Conservation (phyloP, 2,888 invertebrate genomes). For the Sylvicola fuscatus region DNA sequence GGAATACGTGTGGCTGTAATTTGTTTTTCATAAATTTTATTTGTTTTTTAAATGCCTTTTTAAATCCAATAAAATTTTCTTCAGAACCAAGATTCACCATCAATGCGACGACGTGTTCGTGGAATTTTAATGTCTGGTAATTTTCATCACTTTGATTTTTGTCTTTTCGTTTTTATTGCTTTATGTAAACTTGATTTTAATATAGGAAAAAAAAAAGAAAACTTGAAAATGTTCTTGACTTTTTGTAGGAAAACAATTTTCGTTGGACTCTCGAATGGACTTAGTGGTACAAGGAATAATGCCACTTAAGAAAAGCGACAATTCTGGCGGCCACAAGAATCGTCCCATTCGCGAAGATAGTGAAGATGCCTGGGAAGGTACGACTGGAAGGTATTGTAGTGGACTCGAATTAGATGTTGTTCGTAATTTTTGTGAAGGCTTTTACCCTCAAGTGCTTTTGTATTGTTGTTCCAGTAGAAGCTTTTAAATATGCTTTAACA, state of each 20-base stretch:
- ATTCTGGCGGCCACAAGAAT: constrained; percentile 4
- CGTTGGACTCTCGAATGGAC: constrained; percentile 78
- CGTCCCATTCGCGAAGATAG: constrained; percentile 18
- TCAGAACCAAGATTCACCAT: constrained; percentile 30
- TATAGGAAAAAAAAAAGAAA: too few species aligned
- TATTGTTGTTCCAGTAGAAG: too few species aligned
- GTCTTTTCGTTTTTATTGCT: too few species aligned
- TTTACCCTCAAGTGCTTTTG: too few species aligned
- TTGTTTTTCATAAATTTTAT: neutral
- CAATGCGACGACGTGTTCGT: constrained; percentile 66
- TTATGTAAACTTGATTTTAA: too few species aligned
- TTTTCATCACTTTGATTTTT: neutral
- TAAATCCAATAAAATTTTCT: constrained; percentile 2
- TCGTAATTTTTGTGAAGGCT: neutral
- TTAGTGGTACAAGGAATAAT: constrained; percentile 45
- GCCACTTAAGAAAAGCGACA: neutral
- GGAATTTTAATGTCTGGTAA: constrained; percentile 70
- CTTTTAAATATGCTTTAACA: too few species aligned
- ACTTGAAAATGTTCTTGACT: too few species aligned
- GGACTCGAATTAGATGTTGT: constrained; percentile 4
- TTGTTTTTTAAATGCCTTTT: constrained; percentile 3
- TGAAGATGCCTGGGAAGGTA: constrained; percentile 26
- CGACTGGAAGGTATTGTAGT: constrained; percentile 25
- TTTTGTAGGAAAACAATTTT: constrained; percentile 50
- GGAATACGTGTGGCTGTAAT: constrained; percentile 22